Evolutionary conservation across 2,113 vertebrate genomes (phyloP), one percentile per base, ranked within the genome.

Genomic region (Periophthalmodon schlosseri): DNA sequence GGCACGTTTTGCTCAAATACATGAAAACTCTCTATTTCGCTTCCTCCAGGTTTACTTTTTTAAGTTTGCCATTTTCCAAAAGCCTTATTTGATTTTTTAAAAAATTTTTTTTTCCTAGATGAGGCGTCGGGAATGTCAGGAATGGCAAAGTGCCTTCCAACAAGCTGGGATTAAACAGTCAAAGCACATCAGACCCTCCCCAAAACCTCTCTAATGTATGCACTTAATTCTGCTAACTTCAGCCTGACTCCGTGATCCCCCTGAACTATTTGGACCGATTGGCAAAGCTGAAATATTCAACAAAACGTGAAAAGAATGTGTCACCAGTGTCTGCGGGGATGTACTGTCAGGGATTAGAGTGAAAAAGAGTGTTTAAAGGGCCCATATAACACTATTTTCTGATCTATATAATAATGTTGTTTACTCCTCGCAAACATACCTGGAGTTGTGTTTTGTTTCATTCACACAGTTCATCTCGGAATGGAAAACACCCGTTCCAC

Each of bases 61-160:
- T 52, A 52, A 5, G 16, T 77, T 84, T 72, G 82, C 80, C 79
- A 81, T 82, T 91, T 87, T 87, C 79, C 88, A 84, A 91, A 91
- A 84, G 86, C 87, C 93, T 88, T 94, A 86, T 92, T 28, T 28
- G 28, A 28, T 28, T 28, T 28, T 28, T 28, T 28, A n/a, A n/a
- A n/a, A n/a, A n/a, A n/a, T n/a, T 5, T 14, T 28, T 60, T 93
- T 91, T 94, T 86, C 89, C 88, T 78, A 94, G 92, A 95, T 92
- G 90, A 91, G 91, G 89, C 91, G 92, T 95, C 93, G 91, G 90
- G 94, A 76, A 82, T 93, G 92, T 89, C 88, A 81, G 86, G 86
- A 84, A 84, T 91, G 91, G 92, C 89, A 92, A 90, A 90, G 85
- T 89, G 90, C 84, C 87, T 89, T 90, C 87, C 75, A 82, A 71